phyloP scores from a whole-genome alignment of 2,888 invertebrate species.

The Rambutsinella grinnellia region DNA sequence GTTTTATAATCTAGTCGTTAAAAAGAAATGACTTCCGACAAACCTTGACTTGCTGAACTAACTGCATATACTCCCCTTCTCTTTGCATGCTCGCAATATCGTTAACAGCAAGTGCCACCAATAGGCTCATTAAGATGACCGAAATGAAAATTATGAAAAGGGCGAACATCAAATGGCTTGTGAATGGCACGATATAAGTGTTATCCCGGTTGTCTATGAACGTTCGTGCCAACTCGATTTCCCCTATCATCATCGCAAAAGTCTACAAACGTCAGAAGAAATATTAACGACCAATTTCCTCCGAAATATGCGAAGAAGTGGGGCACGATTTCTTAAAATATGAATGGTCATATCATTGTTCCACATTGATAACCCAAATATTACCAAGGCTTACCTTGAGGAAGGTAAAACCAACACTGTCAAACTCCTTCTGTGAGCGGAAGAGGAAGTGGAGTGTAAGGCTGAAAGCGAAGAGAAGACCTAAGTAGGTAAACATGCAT shows the following conservation, averaged over 20 bases:
- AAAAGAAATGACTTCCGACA: neutral
- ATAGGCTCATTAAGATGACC: constrained; percentile 65
- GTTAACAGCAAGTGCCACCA: constrained; percentile 65
- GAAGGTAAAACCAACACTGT: constrained; percentile 66
- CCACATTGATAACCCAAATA: too few species aligned
- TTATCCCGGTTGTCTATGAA: constrained; percentile 65
- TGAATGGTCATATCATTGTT: too few species aligned
- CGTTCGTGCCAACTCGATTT: constrained; percentile 65
- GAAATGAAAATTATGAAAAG: constrained; percentile 66
- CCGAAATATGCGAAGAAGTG: too few species aligned
- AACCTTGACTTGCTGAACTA: constrained; percentile 66
- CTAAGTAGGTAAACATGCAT: constrained; percentile 67
- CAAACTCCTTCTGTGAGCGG: constrained; percentile 66
- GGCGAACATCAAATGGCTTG: constrained; percentile 66
- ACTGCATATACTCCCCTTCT: constrained; percentile 66
- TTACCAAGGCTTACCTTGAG: constrained; percentile 62
- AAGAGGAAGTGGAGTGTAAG: constrained; percentile 67
- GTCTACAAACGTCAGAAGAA: too few species aligned
- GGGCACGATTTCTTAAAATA: too few species aligned
- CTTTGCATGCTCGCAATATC: constrained; percentile 66
- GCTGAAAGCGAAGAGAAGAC: constrained; percentile 66
- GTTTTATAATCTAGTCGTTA: constrained; percentile 2
- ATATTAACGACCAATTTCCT: neutral
- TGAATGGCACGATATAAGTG: constrained; percentile 65
- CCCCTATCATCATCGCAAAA: constrained; percentile 67